Evolutionary conservation across 1,140 invertebrate species (phyloP).

Genomic region (Leptinotarsa defecta): DNA sequence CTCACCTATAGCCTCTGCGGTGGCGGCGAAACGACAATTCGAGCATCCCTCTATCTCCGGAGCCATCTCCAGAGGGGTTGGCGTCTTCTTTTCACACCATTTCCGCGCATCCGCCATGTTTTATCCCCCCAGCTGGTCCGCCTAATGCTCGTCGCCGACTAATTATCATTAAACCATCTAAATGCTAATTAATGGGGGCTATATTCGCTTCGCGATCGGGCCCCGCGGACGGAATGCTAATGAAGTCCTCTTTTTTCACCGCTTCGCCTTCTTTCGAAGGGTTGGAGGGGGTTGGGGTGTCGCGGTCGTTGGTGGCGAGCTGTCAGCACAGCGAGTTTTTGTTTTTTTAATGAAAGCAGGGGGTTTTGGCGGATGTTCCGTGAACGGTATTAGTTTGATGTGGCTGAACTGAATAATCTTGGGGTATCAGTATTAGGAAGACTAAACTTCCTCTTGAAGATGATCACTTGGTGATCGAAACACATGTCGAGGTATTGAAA

Average conservation of each 20-base stretch:
- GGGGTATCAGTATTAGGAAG: too few species aligned
- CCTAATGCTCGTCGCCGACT: conserved; percentile 48
- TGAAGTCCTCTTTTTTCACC: conserved; percentile 47
- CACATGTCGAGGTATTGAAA: too few species aligned
- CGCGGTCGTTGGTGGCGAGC: not conserved
- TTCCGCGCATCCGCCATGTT: conserved; percentile 36
- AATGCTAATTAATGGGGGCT: conserved; percentile 62
- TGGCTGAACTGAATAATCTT: too few species aligned
- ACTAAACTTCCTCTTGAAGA: too few species aligned
- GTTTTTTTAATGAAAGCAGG: not conserved
- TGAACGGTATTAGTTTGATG: too few species aligned
- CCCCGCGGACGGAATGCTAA: conserved; percentile 56
- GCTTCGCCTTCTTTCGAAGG: conserved; percentile 9
- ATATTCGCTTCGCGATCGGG: conserved; percentile 57
- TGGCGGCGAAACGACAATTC: too few species aligned
- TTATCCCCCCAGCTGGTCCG: conserved; percentile 49
- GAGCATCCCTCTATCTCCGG: conserved; percentile 11
- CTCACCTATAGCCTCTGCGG: too few species aligned
- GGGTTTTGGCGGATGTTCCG: too few species aligned
- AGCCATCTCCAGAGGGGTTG: conserved; percentile 35
- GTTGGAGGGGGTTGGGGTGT: not conserved
- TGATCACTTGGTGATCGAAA: too few species aligned
- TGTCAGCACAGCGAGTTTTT: conserved; percentile 5
- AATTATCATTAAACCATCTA: conserved; percentile 63
- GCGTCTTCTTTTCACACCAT: conserved; percentile 53